Conservation (phyloP, 2,888 invertebrate genomes). For the Drosophila diplacantha region DNA sequence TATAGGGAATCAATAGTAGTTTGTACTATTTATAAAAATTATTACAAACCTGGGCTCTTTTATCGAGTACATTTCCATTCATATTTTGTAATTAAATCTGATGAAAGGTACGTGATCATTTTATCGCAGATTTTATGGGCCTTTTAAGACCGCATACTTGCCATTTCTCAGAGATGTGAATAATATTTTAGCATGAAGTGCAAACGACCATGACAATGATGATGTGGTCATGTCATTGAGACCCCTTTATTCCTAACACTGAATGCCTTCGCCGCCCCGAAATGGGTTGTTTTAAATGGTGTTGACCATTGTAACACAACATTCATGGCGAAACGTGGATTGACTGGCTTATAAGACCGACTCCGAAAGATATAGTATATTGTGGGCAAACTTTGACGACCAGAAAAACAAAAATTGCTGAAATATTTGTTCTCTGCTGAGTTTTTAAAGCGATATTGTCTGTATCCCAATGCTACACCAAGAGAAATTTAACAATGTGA, state of each 20-base stretch:
- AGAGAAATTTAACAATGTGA: background rate
- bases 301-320: constrained; percentile 33
- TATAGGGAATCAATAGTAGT: background rate
- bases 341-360: constrained; percentile 19
- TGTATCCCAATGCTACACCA: constrained; percentile 10
- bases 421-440: constrained; percentile 24
- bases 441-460: constrained; percentile 7
- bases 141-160: constrained; percentile 20
- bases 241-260: constrained; percentile 24
- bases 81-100: constrained; percentile 1
- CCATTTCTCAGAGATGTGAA: constrained; percentile 12
- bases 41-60: background rate
- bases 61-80: background rate
- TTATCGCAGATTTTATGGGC: constrained; percentile 10
- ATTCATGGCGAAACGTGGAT: constrained; percentile 27
- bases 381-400: constrained; percentile 8
- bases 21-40: background rate
- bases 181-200: constrained; percentile 15
- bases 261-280: constrained; percentile 7
- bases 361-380: constrained; percentile 25
- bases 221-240: constrained; percentile 27
- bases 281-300: constrained; percentile 28
- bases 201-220: constrained; percentile 21
- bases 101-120: constrained; percentile 11
- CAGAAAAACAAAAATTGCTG: constrained; percentile 14